phyloP scores from a whole-genome alignment of 2,797 vertebrate genomes.

The Melanotaenia trifasciata region DNA sequence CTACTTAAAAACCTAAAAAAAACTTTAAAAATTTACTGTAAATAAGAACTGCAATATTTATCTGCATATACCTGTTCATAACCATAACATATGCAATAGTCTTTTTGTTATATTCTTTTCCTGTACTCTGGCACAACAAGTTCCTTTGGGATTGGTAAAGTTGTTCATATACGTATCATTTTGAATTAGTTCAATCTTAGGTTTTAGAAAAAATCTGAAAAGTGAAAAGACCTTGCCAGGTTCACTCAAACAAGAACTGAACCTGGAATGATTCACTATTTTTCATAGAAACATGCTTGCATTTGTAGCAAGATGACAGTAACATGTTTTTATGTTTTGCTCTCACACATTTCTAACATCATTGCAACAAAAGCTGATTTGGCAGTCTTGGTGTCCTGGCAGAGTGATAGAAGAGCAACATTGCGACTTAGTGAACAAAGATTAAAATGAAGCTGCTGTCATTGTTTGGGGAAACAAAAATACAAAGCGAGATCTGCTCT shows the following conservation, averaged over 20 bases:
- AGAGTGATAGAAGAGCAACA: background rate
- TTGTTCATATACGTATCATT: too few relatives aligned
- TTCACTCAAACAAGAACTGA: background rate
- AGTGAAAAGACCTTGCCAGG: background rate
- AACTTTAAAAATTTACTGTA: too few relatives aligned
- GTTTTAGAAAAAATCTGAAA: too few relatives aligned
- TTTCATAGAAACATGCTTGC: background rate
- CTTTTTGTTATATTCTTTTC: too few relatives aligned
- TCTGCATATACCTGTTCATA: too few relatives aligned
- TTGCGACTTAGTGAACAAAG: background rate
- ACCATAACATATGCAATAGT: too few relatives aligned
- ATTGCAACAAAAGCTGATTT: background rate
- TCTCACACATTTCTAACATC: background rate
- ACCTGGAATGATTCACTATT: background rate
- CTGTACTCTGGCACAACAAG: too few relatives aligned
- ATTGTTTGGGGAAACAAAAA: background rate
- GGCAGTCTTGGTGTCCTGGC: background rate
- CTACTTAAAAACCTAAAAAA: too few relatives aligned
- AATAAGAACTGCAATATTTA: too few relatives aligned
- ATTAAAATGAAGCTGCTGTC: background rate
- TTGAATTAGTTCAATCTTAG: too few relatives aligned
- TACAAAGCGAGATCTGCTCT: conserved; percentile 1
- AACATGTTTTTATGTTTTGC: background rate
- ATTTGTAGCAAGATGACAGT: background rate
- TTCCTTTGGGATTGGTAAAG: too few relatives aligned